Evolutionary conservation across 2,113 vertebrate species (phyloP).

Genomic region (Rhadina sibilatrix): DNA sequence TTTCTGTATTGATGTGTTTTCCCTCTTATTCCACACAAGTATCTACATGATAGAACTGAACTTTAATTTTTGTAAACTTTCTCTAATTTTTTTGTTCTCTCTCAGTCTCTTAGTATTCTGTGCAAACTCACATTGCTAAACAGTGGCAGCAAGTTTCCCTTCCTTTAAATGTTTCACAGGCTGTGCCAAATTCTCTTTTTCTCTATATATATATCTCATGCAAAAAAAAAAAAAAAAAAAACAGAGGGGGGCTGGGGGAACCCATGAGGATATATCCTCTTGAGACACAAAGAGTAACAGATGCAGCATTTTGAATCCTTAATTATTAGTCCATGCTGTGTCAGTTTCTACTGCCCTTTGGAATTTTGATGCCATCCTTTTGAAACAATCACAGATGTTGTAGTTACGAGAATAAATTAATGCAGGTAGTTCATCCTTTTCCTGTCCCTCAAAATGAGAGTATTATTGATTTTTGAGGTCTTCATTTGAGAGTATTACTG

Average conservation of each 20-base stretch:
- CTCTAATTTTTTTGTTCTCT: background rate
- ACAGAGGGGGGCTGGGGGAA: fast-evolving
- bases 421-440: background rate
- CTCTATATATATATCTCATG: background rate
- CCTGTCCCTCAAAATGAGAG: background rate
- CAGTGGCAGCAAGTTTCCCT: background rate
- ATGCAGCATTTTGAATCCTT: background rate
- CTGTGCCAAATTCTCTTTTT: background rate
- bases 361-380: background rate
- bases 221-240: background rate
- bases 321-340: background rate
- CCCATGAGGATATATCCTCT: background rate
- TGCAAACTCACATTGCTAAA: background rate
- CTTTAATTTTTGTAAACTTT: background rate
- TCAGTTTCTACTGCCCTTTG: background rate
- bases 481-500: background rate
- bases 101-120: background rate
- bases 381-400: background rate
- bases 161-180: background rate
- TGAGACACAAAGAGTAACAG: background rate
- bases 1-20: background rate
- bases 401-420: background rate
- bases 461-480: background rate
- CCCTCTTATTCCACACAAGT: background rate
- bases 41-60: background rate